Base-by-base conservation (phyloP, 2,113 vertebrate genomes). In the Andinoacara biseriatus region DNA sequence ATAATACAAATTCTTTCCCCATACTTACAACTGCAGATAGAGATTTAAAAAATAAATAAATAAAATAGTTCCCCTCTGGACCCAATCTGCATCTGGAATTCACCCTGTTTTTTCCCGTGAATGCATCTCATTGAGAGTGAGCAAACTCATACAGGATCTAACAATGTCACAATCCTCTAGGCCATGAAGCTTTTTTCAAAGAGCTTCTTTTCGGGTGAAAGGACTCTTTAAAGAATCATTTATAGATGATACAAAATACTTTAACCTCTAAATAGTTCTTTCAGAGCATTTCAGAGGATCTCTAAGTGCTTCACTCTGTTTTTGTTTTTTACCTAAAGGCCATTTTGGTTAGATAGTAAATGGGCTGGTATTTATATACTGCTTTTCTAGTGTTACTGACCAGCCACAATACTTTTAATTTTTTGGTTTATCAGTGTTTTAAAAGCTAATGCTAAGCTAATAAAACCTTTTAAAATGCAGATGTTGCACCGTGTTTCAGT, bases 131-230 rank as follows among this genome's bases (percentile, higher is more conserved):
- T 52, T 89, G 65, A 89, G 72, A 59, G 84, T 69, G 76, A 88
- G 69, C 62, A 58, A 86, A 85, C 84, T 88, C 83, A 72, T 63
- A 84, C 43, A 80, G 84, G 79, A 82, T 79, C 76, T 80, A 82
- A 91, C 84, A 89, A 92, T 90, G 87, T 86, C 56, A 33, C 63
- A 78, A 77, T 90, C 90, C 91, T 87, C 76, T 74, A 86, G 90
- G 87, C 90, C 24, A 74, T 40, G 5, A 15, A 58, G 84, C 87
- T 58, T 82, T 81, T 90, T 88, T 90, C 54, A 87, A 65, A 86
- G 82, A 63, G 11, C 85, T 76, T 85, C 35, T 81, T 88, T 87
- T 76, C 84, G 80, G 60, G 26, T 90, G 82, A 91, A 81, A 87
- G 61, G 67, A 85, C 74, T 85, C 82, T 77, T 86, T 83, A 86